A percentile compares a stretch with the other conserved stretches of the same genome.
phyloP scores from a whole-genome alignment of 1,140 invertebrate genomes.

The Mycetomoellerius zeteki region DNA sequence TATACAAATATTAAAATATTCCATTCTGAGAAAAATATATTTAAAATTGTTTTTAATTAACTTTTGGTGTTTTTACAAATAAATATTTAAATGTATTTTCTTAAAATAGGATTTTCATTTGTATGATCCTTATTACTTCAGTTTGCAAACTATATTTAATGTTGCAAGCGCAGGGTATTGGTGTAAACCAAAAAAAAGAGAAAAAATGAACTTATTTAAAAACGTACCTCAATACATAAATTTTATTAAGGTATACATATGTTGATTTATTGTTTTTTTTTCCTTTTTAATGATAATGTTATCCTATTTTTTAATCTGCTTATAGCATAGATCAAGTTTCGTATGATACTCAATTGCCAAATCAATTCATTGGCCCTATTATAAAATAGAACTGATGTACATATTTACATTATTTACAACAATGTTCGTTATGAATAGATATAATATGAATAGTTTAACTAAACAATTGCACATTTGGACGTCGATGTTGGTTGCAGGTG shows the following conservation, averaged over 20 bases:
- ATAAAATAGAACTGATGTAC: constrained; percentile 87
- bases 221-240: constrained; percentile 87
- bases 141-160: background rate
- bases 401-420: constrained; percentile 87
- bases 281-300: constrained; percentile 85
- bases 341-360: constrained; percentile 83
- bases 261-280: constrained; percentile 85
- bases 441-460: constrained; percentile 79
- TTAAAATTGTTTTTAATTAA: constrained; percentile 20
- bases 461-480: constrained; percentile 87
- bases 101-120: background rate
- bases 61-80: background rate
- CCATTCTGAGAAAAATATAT: background rate
- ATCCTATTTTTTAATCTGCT: constrained; percentile 84
- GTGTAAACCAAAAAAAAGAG: constrained; percentile 62
- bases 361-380: constrained; percentile 85
- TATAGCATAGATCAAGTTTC: constrained; percentile 79
- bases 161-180: background rate
- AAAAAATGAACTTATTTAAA: constrained; percentile 83
- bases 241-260: constrained; percentile 87
- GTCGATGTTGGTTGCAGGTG: constrained; percentile 86
- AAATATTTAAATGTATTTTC: constrained; percentile 13
- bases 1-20: constrained; percentile 16
- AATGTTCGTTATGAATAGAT: constrained; percentile 80
- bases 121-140: background rate